Evolutionary conservation across 2,797 vertebrate genomes (phyloP).

Genomic region (Hafferia zeledoni): DNA sequence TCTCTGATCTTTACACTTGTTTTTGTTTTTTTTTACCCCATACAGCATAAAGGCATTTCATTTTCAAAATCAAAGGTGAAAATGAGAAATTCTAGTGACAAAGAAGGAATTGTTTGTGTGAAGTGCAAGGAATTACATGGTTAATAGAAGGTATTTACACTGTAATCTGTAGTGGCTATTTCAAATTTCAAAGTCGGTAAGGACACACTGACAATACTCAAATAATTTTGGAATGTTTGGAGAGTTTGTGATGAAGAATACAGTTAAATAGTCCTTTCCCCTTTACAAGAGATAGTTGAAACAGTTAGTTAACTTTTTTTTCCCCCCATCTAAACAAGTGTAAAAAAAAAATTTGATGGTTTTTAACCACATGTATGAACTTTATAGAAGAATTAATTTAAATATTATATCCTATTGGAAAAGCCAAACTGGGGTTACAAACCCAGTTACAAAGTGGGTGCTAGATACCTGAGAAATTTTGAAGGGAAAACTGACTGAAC

Average conservation of each 20-base stretch:
- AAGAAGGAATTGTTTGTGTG: not conserved
- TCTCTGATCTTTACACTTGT: not conserved
- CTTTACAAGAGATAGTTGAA: not conserved
- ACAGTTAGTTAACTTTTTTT: not conserved
- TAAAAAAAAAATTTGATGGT: not conserved
- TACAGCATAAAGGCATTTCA: rapidly evolving
- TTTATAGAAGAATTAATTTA: not conserved
- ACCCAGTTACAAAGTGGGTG: not conserved
- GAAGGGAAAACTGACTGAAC: rapidly evolving
- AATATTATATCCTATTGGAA: not conserved
- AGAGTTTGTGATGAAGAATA: no score
- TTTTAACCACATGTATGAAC: not conserved
- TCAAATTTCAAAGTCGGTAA: not conserved
- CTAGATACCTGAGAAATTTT: not conserved
- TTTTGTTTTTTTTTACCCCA: not conserved
- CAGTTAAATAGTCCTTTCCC: not conserved
- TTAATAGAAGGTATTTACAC: not conserved
- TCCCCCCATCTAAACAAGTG: not conserved
- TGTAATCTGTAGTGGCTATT: not conserved
- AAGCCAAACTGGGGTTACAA: not conserved
- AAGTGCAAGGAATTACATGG: not conserved
- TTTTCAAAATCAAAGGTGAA: not conserved
- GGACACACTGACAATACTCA: not conserved
- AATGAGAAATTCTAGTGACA: not conserved
- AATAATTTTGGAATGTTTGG: not conserved